Conservation (phyloP, 2,888 invertebrate species). For the Operophtera brumata region DNA sequence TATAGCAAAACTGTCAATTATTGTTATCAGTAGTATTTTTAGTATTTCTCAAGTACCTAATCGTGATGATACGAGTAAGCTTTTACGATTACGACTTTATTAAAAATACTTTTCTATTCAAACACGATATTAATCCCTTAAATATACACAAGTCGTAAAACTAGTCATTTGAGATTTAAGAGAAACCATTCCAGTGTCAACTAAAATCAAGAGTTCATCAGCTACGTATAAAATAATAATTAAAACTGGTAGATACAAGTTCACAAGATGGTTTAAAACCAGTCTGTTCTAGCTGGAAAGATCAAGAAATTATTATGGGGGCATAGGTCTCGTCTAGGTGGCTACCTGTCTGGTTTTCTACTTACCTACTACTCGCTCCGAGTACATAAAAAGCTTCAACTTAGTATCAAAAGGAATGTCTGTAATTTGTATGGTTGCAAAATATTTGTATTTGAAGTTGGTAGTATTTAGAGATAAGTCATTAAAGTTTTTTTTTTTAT, state of each 20-base stretch:
- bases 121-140: conserved; percentile 9
- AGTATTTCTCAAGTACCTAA: conserved; percentile 1
- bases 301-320: conserved; percentile 9
- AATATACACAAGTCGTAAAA: conserved; percentile 21
- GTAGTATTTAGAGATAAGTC: no score
- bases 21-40: no score
- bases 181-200: conserved; percentile 9
- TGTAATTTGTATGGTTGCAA: no score
- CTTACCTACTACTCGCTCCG: background rate
- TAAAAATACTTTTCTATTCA: conserved; percentile 12
- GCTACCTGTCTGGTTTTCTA: background rate
- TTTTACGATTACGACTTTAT: conserved; percentile 20
- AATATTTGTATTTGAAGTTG: no score
- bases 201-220: conserved; percentile 19
- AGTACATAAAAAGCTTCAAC: background rate
- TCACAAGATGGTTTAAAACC: conserved; percentile 16
- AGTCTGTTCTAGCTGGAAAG: background rate
- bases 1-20: no score
- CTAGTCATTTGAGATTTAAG: conserved; percentile 6
- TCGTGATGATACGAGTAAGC: conserved; percentile 3
- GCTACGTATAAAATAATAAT: conserved; percentile 18
- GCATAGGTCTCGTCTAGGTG: background rate
- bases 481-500: no score
- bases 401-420: background rate
- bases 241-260: conserved; percentile 16